Evolutionary conservation across 2,113 vertebrate species (phyloP).

Genomic region (Labeo catla): DNA sequence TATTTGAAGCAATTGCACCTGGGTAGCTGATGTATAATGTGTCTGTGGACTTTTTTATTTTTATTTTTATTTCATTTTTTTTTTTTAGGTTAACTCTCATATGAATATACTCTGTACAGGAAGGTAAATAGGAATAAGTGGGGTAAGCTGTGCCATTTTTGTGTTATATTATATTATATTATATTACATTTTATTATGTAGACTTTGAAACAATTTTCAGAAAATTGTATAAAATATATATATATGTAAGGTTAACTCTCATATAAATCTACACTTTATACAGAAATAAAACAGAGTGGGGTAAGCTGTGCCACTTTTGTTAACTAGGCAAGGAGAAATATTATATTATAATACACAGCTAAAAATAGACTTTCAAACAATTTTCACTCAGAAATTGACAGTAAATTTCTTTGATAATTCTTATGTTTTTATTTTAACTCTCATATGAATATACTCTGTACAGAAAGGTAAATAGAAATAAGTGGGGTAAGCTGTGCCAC

Average conservation of each 20-base stretch:
- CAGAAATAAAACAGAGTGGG: too few relatives aligned
- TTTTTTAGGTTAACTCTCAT: background rate
- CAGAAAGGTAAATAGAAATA: background rate
- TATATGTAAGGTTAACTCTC: too few relatives aligned
- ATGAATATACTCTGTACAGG: background rate
- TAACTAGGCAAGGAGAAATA: too few relatives aligned
- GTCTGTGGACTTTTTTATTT: background rate
- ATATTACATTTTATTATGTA: too few relatives aligned
- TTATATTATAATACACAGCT: too few relatives aligned
- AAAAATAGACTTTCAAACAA: too few relatives aligned
- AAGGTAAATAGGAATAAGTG: background rate
- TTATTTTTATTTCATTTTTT: too few relatives aligned
- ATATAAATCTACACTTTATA: background rate
- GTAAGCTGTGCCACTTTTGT: too few relatives aligned
- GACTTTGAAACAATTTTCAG: too few relatives aligned
- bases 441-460: background rate
- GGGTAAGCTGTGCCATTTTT: background rate
- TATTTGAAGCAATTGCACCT: background rate
- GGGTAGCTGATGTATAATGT: constrained; percentile 9
- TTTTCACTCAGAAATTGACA: too few relatives aligned
- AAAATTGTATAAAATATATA: too few relatives aligned
- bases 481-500: background rate
- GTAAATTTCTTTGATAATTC: too few relatives aligned
- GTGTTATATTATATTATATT: background rate
- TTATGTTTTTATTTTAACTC: background rate